Conservation (phyloP, 2,797 vertebrate genomes). For the Chloroceryle inda region DNA sequence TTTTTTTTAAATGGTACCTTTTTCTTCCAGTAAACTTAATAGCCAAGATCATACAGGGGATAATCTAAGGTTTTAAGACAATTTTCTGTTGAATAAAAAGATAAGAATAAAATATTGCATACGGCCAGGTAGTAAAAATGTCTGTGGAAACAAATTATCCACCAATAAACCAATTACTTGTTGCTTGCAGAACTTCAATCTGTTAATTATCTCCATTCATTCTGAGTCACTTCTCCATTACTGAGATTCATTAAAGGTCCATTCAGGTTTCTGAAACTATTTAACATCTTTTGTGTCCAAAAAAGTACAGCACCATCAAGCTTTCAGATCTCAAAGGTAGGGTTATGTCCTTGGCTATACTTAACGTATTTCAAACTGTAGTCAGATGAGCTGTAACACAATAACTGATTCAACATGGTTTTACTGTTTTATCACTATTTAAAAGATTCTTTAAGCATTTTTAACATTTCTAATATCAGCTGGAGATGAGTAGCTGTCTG, state of each 20-base stretch:
- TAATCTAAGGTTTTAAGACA: constrained; percentile 68
- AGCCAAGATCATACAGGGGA: constrained; percentile 30
- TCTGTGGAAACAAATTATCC: constrained; percentile 76
- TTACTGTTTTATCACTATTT: not conserved
- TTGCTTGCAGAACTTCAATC: constrained; percentile 76
- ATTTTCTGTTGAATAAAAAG: constrained; percentile 73
- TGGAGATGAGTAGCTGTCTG: not conserved
- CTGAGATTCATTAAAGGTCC: constrained; percentile 62
- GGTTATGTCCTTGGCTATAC: not conserved
- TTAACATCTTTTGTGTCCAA: constrained; percentile 42
- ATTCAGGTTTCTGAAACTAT: constrained; percentile 47
- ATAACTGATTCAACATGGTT: not conserved
- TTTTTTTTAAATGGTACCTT: constrained; percentile 5
- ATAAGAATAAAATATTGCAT: constrained; percentile 74
- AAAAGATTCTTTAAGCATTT: not conserved
- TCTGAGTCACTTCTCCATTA: constrained; percentile 69
- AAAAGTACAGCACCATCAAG: not conserved
- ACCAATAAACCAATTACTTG: constrained; percentile 77
- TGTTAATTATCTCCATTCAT: constrained; percentile 80
- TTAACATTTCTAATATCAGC: not conserved
- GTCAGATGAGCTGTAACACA: not conserved
- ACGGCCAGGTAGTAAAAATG: constrained; percentile 62
- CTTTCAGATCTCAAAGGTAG: not conserved
- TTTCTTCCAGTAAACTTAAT: constrained; percentile 63
- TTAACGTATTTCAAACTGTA: not conserved